Conservation (phyloP, 2,113 vertebrate species). For the Corythornis madagascariensis region DNA sequence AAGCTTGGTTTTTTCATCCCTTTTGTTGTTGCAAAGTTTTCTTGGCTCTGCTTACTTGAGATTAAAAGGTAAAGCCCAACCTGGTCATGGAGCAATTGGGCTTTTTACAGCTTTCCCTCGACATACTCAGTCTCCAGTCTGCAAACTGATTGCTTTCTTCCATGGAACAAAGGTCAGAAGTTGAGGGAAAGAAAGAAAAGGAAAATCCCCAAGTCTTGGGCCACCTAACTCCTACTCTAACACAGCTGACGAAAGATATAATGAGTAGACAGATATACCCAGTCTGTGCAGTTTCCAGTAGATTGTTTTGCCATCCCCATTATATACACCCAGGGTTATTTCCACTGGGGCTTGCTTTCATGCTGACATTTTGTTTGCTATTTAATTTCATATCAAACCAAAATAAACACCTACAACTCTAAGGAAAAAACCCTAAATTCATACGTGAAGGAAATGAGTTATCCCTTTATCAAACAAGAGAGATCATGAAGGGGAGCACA, state of each 20-base stretch:
- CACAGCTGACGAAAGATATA: neutral
- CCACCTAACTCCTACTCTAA: neutral
- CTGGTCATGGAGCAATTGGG: neutral
- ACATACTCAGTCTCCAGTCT: neutral
- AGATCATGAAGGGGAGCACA: constrained; percentile 43
- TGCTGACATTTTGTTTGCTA: constrained; percentile 9
- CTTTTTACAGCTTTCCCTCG: neutral
- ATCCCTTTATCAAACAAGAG: constrained; percentile 22
- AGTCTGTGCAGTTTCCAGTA: neutral
- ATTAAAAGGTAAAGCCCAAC: neutral
- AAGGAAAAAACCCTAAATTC: neutral
- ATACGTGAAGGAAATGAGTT: constrained; percentile 38
- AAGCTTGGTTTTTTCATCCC: neutral
- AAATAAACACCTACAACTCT: constrained; percentile 13
- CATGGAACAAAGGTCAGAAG: neutral
- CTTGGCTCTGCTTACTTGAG: neutral
- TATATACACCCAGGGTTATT: neutral
- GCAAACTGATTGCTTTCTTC: neutral
- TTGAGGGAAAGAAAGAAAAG: neutral
- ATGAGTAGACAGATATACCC: neutral
- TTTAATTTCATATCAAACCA: constrained; percentile 13
- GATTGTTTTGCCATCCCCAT: neutral
- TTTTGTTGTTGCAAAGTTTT: neutral
- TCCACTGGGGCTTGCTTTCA: neutral
- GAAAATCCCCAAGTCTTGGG: neutral